Base-by-base conservation (phyloP, 2,888 invertebrate genomes). In the Yponomeuta cagnagella region DNA sequence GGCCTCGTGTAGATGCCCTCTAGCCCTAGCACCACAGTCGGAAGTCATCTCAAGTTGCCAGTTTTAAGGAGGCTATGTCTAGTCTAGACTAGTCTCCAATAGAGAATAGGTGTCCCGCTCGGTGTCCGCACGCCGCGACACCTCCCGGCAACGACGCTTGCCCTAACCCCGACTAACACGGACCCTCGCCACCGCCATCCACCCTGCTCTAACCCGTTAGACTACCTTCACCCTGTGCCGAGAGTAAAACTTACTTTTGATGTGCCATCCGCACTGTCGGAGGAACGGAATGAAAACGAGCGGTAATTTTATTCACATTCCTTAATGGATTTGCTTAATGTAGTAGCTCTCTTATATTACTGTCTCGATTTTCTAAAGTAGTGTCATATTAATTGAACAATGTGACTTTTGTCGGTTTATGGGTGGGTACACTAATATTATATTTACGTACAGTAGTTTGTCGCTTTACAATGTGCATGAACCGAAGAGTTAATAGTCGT, bases 381-480 rank as follows among this genome's bases (percentile, higher is more conserved):
- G 90, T 89, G 86, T 89, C 87, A 85, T 85, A 80, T 80, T 76
- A 80, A 79, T 58, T 58, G 15, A 58, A 58, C 52, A 58, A 85
- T 84, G 87, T 84, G 87, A 86, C 80, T 82, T 83, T 77, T 87
- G 88, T 88, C 90, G 89, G 88, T 88, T 84, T 77, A 85, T 84
- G 90, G 90, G 90, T 91, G 90, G 90, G 91, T 90, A 90, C 90
- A 89, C 90, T 90, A 89, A 90, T 90, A 86, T 89, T 89, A 87
- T 89, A 86, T 89, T 88, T 90, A 89, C 89, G 88, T 90, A 89
- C 83, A 87, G 91, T 91, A 91, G 91, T 89, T 89, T 89, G 90
- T 88, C 88, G 90, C 90, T 90, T 90, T 87, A 88, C 85, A 86
- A 88, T 87, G 90, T 91, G 90, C 90, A 90, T 90, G 90, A 84